Base-by-base conservation (phyloP, 1,140 invertebrate genomes). In the Magallana angulata region DNA sequence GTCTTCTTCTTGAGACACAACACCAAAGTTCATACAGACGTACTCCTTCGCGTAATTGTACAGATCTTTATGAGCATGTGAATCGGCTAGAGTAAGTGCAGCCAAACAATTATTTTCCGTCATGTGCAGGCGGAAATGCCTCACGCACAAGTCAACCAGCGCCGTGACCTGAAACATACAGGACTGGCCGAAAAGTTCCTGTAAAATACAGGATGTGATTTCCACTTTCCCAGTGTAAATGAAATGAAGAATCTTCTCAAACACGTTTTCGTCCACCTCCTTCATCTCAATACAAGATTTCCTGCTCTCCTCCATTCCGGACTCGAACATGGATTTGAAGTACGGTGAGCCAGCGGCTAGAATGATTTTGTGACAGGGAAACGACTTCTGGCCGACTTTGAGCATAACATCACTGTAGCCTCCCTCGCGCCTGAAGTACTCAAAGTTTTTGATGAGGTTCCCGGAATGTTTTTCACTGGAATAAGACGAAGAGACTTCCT, bases 261-360 rank as follows among this genome's bases (percentile, higher is more conserved):
- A 94, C 14, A 94, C 92, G 1, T 86, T 36, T 12, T 91, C 87
- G 62, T 93, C 93, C 7, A 94, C 89, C 84, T 93, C 91, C 58
- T 92, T 91, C 30, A 94, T 88, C 16, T 92, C 90, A 30, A 94
- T 91, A 2, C 89, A 88, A 56, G 90, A 91, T 86, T 93, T 93
- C 9, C 90, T 85, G 81, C 92, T 92, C 82, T 94, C 93, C 64
- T 92, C 92, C 93, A 94, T 94, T 9, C 93, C 93, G 12, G 92
- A 93, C 5, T 91, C 91, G 88, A 94, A 94, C 93, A 94, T 94
- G 4, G 92, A 92, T 86, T 91, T 91, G 82, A 94, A 94, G 64
- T 94, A 94, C 5, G 92, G 87, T 5, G 93, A 93, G 3, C 93
- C 93, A 64, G 93, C 92, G 57, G 93, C 92, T 12, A 94, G 88